phyloP scores from a whole-genome alignment of 1,140 invertebrate species.

The Apolygus lucorum region DNA sequence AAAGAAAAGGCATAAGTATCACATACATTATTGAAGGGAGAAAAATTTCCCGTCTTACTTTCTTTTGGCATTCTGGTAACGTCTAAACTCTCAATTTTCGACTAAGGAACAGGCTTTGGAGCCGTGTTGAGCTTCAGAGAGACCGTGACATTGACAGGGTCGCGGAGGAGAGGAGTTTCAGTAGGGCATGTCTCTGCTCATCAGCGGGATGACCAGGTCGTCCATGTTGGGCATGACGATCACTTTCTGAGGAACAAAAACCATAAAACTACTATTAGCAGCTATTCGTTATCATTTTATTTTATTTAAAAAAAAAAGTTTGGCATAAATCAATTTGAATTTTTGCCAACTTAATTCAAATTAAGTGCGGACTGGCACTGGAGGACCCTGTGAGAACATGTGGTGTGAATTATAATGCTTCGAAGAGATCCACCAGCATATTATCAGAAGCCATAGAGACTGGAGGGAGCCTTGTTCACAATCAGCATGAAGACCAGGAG shows the following conservation, averaged over 20 bases:
- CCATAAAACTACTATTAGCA: too few species aligned
- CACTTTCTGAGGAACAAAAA: slow-evolving; percentile 31
- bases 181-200: slow-evolving; percentile 30
- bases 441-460: too few species aligned
- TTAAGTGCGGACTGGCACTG: too few species aligned
- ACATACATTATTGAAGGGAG: not conserved
- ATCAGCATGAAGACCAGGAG: too few species aligned
- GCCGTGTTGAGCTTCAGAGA: not conserved
- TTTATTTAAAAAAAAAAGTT: too few species aligned
- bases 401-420: too few species aligned
- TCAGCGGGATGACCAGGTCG: slow-evolving; percentile 33
- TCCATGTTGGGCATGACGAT: slow-evolving; percentile 34
- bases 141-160: not conserved
- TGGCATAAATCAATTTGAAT: too few species aligned
- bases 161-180: slow-evolving; percentile 11
- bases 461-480: too few species aligned
- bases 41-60: not conserved
- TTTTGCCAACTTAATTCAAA: too few species aligned
- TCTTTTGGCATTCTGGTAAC: not conserved
- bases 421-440: too few species aligned
- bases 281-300: too few species aligned
- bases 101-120: not conserved
- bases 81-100: not conserved
- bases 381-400: too few species aligned
- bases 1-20: not conserved